A percentile compares a stretch with the other conserved stretches of the same genome.
Evolutionary conservation across 2,113 vertebrate species (phyloP).

Genomic region (Ceyx melanurus): DNA sequence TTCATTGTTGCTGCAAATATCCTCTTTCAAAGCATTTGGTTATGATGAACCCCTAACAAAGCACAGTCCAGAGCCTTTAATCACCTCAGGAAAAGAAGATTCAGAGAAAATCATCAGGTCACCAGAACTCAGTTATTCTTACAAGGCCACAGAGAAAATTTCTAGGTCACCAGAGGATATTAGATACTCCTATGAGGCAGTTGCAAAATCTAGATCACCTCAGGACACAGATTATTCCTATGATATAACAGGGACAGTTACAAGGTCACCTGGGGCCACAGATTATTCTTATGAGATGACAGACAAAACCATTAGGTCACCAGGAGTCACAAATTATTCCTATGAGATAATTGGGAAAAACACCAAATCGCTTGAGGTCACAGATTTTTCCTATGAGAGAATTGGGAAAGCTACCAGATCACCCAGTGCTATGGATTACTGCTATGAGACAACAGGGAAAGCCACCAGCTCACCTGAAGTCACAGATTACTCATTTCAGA

Average conservation of each 20-base stretch:
- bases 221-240: slow-evolving; percentile 63
- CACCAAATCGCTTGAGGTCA: not conserved
- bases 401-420: slow-evolving; percentile 55
- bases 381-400: slow-evolving; percentile 36
- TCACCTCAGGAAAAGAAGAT: slow-evolving; percentile 68
- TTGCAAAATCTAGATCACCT: slow-evolving; percentile 24
- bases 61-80: slow-evolving; percentile 64
- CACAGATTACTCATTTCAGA: slow-evolving; percentile 63
- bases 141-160: slow-evolving; percentile 62
- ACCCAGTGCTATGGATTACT: slow-evolving; percentile 54
- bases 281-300: slow-evolving; percentile 55
- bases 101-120: slow-evolving; percentile 62
- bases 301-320: slow-evolving; percentile 37
- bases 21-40: slow-evolving; percentile 61
- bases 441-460: slow-evolving; percentile 45
- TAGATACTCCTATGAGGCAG: slow-evolving; percentile 62
- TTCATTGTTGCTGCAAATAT: slow-evolving; percentile 68
- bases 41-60: slow-evolving; percentile 73
- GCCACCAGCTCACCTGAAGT: slow-evolving; percentile 40
- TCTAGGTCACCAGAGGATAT: slow-evolving; percentile 59
- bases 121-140: slow-evolving; percentile 71
- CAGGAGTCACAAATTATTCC: slow-evolving; percentile 56
- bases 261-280: slow-evolving; percentile 55
- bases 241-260: slow-evolving; percentile 46
- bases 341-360: slow-evolving; percentile 63